A percentile compares a stretch with the other conserved stretches of the same genome.
Evolutionary conservation across 1,140 invertebrate genomes (phyloP).

Genomic region (Aphis gossypii): DNA sequence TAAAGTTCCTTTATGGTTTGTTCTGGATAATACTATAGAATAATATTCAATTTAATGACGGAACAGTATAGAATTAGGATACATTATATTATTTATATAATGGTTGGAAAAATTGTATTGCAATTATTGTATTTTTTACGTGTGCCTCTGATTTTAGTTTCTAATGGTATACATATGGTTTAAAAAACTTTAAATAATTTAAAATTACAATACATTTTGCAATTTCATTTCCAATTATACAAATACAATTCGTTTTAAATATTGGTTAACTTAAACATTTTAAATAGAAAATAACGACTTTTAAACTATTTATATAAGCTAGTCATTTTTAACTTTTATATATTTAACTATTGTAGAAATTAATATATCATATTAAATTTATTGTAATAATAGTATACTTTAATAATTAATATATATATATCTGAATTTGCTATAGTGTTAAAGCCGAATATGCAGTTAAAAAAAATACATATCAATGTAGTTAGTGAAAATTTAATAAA

Average conservation of each 20-base stretch:
- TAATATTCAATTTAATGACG: not conserved
- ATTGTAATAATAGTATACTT: too few species aligned
- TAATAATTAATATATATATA: too few species aligned
- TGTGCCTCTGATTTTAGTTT: not conserved
- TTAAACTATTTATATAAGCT: not conserved
- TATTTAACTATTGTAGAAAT: too few species aligned
- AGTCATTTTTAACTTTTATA: not conserved
- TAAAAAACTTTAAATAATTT: too few species aligned
- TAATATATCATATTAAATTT: too few species aligned
- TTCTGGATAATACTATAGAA: not conserved
- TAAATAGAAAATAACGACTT: not conserved
- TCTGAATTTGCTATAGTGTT: too few species aligned
- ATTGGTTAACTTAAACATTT: not conserved
- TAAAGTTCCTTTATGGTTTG: not conserved
- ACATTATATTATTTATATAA: not conserved
- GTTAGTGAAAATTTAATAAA: too few species aligned
- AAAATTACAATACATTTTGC: not conserved
- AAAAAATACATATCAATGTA: too few species aligned
- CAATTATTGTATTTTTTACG: not conserved
- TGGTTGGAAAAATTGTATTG: not conserved
- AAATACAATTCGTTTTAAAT: too few species aligned
- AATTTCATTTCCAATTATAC: not conserved
- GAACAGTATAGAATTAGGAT: not conserved
- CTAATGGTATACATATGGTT: too few species aligned
- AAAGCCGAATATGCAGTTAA: too few species aligned